These are phyloP conservation scores for Spatulosminthurus flaviceps DNA, from an alignment of 2,888 invertebrate species.

Conservation along the genomic window DNA sequence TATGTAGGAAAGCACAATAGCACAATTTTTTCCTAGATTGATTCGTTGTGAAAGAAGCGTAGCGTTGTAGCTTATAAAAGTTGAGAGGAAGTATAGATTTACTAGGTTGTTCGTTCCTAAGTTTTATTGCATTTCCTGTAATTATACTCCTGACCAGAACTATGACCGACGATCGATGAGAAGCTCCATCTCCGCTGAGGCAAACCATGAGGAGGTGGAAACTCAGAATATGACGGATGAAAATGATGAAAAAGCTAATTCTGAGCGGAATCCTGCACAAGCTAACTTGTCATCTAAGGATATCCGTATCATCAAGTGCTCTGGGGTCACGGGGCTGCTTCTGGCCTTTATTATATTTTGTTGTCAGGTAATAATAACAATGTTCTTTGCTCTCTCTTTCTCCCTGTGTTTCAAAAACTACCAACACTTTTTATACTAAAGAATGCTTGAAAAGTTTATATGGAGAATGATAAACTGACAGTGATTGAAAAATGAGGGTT, in stretches of 20 bases:
- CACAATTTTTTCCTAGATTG: too few species aligned
- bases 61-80: too few species aligned
- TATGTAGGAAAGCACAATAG: too few species aligned
- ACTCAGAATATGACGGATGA: constrained; percentile 39
- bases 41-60: too few species aligned
- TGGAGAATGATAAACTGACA: too few species aligned
- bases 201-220: constrained; percentile 44
- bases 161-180: constrained; percentile 57
- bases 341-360: constrained; percentile 59
- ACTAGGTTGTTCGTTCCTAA: constrained; percentile 22
- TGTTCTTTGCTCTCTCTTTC: too few species aligned
- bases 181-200: constrained; percentile 47
- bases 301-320: constrained; percentile 60
- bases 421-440: too few species aligned
- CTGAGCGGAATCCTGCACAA: constrained; percentile 39
- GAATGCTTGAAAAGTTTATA: too few species aligned
- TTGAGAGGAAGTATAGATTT: constrained; percentile 4
- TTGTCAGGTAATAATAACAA: constrained; percentile 54
- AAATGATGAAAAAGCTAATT: constrained; percentile 41
- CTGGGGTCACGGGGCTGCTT: constrained; percentile 58
- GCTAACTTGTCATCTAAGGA: constrained; percentile 52
- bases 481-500: too few species aligned
- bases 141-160: constrained; percentile 50
- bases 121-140: constrained; percentile 50
- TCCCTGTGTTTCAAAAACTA: too few species aligned